Percentiles rank a stretch among this genome's conserved stretches.
These are phyloP conservation scores for Drosophila imparisetae DNA, from an alignment of 2,888 invertebrate genomes.

Conservation along the genomic window DNA sequence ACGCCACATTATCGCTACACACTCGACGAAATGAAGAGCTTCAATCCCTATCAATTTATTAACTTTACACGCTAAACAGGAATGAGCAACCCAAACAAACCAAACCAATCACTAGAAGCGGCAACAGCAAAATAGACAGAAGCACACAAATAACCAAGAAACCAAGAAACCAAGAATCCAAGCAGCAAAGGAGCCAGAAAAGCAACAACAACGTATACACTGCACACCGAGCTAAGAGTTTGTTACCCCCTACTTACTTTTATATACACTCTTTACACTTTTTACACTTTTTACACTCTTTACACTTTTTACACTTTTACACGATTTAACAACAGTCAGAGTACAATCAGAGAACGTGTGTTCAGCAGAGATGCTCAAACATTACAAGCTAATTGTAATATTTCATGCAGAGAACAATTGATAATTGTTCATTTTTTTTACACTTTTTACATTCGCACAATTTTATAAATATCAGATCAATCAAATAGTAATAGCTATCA, in stretches of 20 bases:
- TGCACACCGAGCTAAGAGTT: background rate
- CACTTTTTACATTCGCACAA: background rate
- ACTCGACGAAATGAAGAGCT: slow-evolving; percentile 74
- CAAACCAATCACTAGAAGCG: background rate
- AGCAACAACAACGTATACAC: background rate
- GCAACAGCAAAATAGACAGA: background rate
- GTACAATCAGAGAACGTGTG: background rate
- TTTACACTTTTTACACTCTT: slow-evolving; percentile 2
- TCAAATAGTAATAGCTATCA: no score
- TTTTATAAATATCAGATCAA: background rate
- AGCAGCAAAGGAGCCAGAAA: background rate
- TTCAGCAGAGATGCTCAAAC: background rate
- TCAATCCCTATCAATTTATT: slow-evolving; percentile 67
- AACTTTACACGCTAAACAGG: slow-evolving; percentile 49
- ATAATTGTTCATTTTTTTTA: background rate
- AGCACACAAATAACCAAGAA: background rate
- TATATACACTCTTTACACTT: background rate
- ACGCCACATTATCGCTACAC: slow-evolving; percentile 66
- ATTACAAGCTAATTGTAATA: background rate
- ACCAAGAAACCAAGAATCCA: background rate
- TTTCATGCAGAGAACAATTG: background rate
- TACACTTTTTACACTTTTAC: background rate
- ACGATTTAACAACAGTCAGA: background rate
- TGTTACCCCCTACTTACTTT: slow-evolving; percentile 4
- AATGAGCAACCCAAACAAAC: background rate